These are phyloP conservation scores for Eupithecia subumbrata DNA, from an alignment of 2,888 invertebrate genomes.

Conservation along the genomic window DNA sequence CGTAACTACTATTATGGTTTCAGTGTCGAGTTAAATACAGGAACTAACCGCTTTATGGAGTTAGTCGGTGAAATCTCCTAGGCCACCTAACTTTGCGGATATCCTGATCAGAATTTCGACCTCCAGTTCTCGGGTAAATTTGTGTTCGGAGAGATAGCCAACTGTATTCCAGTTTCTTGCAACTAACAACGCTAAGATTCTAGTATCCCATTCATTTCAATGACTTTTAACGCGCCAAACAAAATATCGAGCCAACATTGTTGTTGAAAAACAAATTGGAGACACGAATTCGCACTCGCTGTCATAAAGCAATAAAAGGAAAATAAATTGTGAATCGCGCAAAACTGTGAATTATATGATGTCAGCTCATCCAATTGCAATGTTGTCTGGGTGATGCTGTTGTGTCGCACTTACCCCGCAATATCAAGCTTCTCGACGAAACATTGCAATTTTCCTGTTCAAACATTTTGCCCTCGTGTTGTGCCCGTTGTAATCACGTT, in stretches of 20 bases:
- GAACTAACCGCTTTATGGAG: conserved; percentile 22
- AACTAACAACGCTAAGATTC: background rate
- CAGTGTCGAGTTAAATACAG: conserved; percentile 16
- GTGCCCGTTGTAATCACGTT: conserved; percentile 61
- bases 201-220: background rate
- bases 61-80: conserved; percentile 25
- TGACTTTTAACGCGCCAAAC: background rate
- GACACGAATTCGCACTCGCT: conserved; percentile 26
- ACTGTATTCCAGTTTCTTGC: background rate
- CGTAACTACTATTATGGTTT: conserved; percentile 18
- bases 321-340: conserved; percentile 41
- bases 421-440: conserved; percentile 58
- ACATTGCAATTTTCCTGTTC: conserved; percentile 64
- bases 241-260: conserved; percentile 13
- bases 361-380: conserved; percentile 54
- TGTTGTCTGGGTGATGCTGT: conserved; percentile 57
- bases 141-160: conserved; percentile 10
- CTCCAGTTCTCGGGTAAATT: conserved; percentile 15
- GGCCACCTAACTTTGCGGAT: conserved; percentile 25
- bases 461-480: conserved; percentile 61
- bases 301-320: conserved; percentile 37
- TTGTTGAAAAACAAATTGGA: conserved; percentile 24
- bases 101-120: conserved; percentile 19
- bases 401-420: conserved; percentile 53
- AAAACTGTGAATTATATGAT: conserved; percentile 52